Evolutionary conservation across 2,888 invertebrate genomes (phyloP).

Genomic region (Lampropteryx suffumata): DNA sequence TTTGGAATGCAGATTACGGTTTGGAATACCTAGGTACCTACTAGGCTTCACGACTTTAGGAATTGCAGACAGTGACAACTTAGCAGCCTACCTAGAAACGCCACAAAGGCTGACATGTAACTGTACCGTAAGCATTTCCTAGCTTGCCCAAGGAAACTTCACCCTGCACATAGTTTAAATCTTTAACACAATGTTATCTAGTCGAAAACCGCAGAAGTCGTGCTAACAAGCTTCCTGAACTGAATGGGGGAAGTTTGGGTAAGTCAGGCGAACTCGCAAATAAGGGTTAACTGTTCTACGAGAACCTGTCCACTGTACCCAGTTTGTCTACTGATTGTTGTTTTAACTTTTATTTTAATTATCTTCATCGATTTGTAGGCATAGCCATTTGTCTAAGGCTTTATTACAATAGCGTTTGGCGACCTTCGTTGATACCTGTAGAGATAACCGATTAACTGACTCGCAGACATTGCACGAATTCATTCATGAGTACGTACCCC

Average conservation of each 20-base stretch:
- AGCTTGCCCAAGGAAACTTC: constrained; percentile 28
- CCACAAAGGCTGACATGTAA: constrained; percentile 6
- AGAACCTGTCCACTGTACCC: constrained; percentile 21
- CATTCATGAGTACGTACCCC: too few relatives aligned
- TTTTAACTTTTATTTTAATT: constrained; percentile 4
- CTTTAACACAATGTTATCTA: constrained; percentile 68
- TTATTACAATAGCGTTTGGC: too few relatives aligned
- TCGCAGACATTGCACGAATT: too few relatives aligned
- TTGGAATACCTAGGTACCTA: not conserved
- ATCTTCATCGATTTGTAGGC: not conserved
- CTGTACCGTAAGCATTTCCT: constrained; percentile 31
- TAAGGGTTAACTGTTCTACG: constrained; percentile 41
- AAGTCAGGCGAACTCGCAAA: constrained; percentile 61
- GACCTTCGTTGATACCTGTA: too few relatives aligned
- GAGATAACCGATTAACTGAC: too few relatives aligned
- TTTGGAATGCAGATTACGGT: constrained; percentile 1
- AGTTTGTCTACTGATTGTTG: constrained; percentile 17
- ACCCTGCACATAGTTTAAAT: constrained; percentile 53
- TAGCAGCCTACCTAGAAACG: constrained; percentile 7
- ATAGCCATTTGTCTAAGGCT: too few relatives aligned
- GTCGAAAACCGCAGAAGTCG: constrained; percentile 65
- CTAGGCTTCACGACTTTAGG: constrained; percentile 7
- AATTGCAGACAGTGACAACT: constrained; percentile 30
- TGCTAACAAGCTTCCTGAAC: constrained; percentile 68
- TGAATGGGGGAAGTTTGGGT: constrained; percentile 56